A percentile compares a stretch with the other conserved stretches of the same genome.
Conservation (phyloP, 2,888 invertebrate species). For the Plebejus anna region DNA sequence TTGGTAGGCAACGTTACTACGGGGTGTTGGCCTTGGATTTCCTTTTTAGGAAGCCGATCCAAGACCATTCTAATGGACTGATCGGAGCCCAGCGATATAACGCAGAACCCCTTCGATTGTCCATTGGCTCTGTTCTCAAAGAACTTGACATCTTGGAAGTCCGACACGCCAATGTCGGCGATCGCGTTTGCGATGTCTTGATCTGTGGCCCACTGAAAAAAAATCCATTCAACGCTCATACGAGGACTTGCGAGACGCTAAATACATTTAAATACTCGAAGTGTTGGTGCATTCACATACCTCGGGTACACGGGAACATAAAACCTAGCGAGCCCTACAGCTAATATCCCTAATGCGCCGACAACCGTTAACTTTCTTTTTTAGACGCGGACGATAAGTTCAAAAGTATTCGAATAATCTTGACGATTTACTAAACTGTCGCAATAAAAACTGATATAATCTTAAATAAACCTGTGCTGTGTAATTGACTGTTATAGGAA, state of each 20-base stretch:
- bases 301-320: slow-evolving; percentile 31
- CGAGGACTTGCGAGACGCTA: slow-evolving; percentile 42
- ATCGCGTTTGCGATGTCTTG: slow-evolving; percentile 97
- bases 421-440: neutral
- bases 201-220: slow-evolving; percentile 97
- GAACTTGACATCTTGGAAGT: slow-evolving; percentile 99
- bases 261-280: slow-evolving; percentile 39
- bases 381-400: neutral
- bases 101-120: slow-evolving; percentile 98
- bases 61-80: slow-evolving; percentile 92
- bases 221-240: slow-evolving; percentile 62
- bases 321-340: neutral
- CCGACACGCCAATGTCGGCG: slow-evolving; percentile 91
- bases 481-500: slow-evolving; percentile 43
- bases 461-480: slow-evolving; percentile 26
- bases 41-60: slow-evolving; percentile 96
- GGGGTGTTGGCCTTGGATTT: slow-evolving; percentile 96
- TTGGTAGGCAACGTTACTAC: slow-evolving; percentile 97
- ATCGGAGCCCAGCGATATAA: slow-evolving; percentile 96
- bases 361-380: neutral
- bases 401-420: neutral
- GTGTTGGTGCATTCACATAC: slow-evolving; percentile 37
- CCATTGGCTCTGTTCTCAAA: slow-evolving; percentile 99
- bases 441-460: neutral
- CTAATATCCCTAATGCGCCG: neutral